These are phyloP conservation scores for Oppia nitens DNA, from an alignment of 1,140 invertebrate genomes.

Conservation along the genomic window DNA sequence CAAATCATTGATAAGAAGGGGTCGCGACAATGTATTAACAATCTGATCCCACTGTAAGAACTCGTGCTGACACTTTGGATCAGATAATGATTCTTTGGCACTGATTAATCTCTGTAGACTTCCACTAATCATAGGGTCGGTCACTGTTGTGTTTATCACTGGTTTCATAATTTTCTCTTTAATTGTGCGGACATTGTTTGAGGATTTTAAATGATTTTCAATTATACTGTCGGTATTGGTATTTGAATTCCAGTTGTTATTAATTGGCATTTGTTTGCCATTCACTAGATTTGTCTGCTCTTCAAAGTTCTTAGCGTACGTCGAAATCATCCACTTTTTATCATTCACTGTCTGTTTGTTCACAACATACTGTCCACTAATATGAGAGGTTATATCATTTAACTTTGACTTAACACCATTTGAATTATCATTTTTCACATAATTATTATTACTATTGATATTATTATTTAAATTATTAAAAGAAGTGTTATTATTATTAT, in stretches of 20 bases:
- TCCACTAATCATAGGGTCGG: not conserved
- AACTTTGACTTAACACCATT: not conserved
- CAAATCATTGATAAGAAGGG: constrained; percentile 77
- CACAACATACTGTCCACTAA: not conserved
- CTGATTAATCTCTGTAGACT: constrained; percentile 1
- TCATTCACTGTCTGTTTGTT: constrained; percentile 21
- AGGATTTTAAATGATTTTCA: not conserved
- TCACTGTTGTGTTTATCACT: not conserved
- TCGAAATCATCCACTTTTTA: constrained; percentile 43
- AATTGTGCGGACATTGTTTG: not conserved
- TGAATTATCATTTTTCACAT: not conserved
- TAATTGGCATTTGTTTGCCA: not conserved
- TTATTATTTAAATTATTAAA: not conserved
- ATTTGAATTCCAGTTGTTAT: constrained; percentile 1
- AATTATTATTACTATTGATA: not conserved
- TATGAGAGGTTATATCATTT: too few species aligned
- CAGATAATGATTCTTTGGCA: not conserved
- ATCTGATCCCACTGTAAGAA: constrained; percentile 84
- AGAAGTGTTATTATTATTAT: not conserved
- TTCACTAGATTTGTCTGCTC: not conserved
- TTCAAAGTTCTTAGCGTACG: constrained; percentile 27
- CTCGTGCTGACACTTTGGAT: constrained; percentile 40
- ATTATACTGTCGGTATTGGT: not conserved
- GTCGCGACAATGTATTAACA: constrained; percentile 55
- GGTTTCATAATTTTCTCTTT: constrained; percentile 11